Evolutionary conservation across 1,140 invertebrate genomes (phyloP), one percentile per base, ranked within the genome.

Genomic region (Drosophila sulfurigaster): DNA sequence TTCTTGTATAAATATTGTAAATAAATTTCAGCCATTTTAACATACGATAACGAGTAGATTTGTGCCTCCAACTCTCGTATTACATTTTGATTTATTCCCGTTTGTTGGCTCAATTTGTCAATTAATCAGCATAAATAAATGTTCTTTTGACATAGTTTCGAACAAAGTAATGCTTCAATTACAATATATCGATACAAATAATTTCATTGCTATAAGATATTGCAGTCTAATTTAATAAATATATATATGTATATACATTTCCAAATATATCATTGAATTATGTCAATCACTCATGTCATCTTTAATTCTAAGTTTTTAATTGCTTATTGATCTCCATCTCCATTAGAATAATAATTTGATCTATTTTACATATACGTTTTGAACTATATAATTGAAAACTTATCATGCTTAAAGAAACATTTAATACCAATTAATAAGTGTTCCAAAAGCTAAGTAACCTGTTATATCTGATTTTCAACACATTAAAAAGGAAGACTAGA

Each of bases 1-100:
- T 86, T 88, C 60, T 67, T 54, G 51, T 15, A 67, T 79, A 86
- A 85, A 81, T 79, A 75, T 70, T 79, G 59, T 46, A 76, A 73
- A 68, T 35, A 77, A 82, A 68, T 76, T 45, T 38, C 67, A 25
- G 52, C n/a, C 30, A 56, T 35, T 56, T 15, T 49, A 54, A 59
- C 35, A 43, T 41, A 48, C 41, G 52, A 73, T 56, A 35, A 58
- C 38, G 43, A 56, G 71, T 52, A 35, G 32, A 66, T 67, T 72
- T 51, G 30, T 41, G 48, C 69, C 28, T 20, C 10, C 28, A 49
- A 54, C 25, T 1, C 20, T 28, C 6, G 10, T 48, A 43, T 62
- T 56, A 32, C 43, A 32, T 43, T 71, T 62, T 69, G 66, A 69
- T 74, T 74, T 74, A 74, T 75, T 32, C 11, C 15, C 35, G 30